A percentile compares a stretch with the other conserved stretches of the same genome.
Evolutionary conservation across 2,113 vertebrate species (phyloP).

Genomic region (Thermophis baileyi): DNA sequence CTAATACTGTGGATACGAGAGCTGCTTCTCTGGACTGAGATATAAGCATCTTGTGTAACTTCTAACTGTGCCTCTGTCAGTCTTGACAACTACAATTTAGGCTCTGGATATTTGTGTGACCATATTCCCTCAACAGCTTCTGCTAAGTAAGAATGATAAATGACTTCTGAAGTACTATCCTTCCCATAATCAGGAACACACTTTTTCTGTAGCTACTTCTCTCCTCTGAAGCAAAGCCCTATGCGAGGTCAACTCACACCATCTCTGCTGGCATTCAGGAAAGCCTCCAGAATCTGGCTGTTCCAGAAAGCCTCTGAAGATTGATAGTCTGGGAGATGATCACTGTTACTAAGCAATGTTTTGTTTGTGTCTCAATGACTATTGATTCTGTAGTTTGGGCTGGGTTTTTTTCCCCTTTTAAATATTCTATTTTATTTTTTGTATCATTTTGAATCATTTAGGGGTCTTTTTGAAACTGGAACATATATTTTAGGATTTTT

Average conservation of each 20-base stretch:
- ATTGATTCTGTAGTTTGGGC: neutral
- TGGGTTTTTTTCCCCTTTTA: neutral
- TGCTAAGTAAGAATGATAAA: neutral
- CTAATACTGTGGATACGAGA: neutral
- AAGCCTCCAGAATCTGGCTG: neutral
- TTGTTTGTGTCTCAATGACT: neutral
- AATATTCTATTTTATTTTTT: neutral
- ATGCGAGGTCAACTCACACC: neutral
- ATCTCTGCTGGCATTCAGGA: neutral
- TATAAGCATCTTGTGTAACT: neutral
- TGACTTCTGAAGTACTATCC: neutral
- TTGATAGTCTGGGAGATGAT: neutral
- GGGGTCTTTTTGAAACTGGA: neutral
- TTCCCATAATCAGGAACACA: neutral
- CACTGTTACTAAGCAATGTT: neutral
- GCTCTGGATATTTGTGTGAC: neutral
- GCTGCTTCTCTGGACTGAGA: neutral
- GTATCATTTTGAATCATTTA: neutral
- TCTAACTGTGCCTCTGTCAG: neutral
- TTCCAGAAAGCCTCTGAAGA: neutral
- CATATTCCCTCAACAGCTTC: neutral
- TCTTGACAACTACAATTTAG: neutral
- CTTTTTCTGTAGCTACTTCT: neutral
- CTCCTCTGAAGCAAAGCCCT: neutral
- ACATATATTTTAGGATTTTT: neutral